A percentile compares a stretch with the other conserved stretches of the same genome.
Conservation (phyloP, 2,888 invertebrate genomes). For the Ennomos fuscantarius region DNA sequence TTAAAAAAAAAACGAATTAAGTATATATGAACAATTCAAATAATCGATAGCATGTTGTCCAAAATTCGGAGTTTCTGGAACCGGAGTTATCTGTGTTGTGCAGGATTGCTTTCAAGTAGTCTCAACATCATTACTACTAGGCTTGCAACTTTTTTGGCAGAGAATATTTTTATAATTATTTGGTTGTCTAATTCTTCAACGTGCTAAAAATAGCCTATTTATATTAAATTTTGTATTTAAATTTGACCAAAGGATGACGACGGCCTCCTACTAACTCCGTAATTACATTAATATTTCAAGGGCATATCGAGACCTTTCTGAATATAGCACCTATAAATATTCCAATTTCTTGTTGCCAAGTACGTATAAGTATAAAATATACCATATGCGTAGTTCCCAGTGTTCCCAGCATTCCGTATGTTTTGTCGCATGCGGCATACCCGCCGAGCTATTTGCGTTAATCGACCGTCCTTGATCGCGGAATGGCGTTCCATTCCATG, state of each 20-base stretch:
- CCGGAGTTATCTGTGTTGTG: too few relatives aligned
- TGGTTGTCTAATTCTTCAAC: too few relatives aligned
- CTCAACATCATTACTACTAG: too few relatives aligned
- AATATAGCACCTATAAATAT: conserved; percentile 1
- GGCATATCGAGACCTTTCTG: conserved; percentile 8
- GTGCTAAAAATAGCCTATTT: too few relatives aligned
- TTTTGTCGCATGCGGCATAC: conserved; percentile 33
- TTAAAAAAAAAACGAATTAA: too few relatives aligned
- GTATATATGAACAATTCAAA: too few relatives aligned
- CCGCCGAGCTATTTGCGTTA: conserved; percentile 29
- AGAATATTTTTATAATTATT: too few relatives aligned
- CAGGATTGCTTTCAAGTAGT: too few relatives aligned
- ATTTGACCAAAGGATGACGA: conserved; percentile 8
- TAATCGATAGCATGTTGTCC: too few relatives aligned
- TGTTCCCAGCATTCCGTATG: conserved; percentile 17
- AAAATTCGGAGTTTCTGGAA: too few relatives aligned
- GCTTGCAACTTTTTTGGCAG: too few relatives aligned
- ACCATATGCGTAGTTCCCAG: conserved; percentile 20
- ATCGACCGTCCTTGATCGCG: conserved; percentile 32
- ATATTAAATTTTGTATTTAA: background rate
- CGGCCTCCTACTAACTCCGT: background rate
- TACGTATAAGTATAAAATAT: conserved; percentile 14
- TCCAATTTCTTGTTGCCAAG: conserved; percentile 14
- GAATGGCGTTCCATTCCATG: conserved; percentile 7
- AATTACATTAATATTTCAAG: conserved; percentile 12